These are phyloP conservation scores for Aplocera efformata DNA, from an alignment of 2,888 invertebrate species.

Conservation along the genomic window DNA sequence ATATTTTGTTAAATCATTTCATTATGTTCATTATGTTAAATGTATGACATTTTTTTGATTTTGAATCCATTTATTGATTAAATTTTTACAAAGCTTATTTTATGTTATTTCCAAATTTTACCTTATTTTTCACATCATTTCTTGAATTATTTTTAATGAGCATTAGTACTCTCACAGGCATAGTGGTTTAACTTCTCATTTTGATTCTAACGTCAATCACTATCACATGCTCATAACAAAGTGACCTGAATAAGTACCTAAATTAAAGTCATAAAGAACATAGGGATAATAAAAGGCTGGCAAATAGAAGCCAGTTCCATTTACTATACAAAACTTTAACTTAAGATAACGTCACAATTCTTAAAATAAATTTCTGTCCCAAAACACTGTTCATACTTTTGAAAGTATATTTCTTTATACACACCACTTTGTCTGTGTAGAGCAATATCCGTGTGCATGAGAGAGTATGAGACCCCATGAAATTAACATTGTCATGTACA, in stretches of 20 bases:
- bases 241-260: too few species aligned
- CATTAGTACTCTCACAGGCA: constrained; percentile 39
- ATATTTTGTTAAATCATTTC: constrained; percentile 70
- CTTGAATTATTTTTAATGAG: constrained; percentile 22
- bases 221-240: too few species aligned
- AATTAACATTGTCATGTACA: constrained; percentile 26
- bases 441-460: constrained; percentile 15
- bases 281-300: too few species aligned
- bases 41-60: constrained; percentile 53
- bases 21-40: constrained; percentile 68
- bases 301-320: too few species aligned
- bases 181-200: constrained; percentile 6
- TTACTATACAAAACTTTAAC: too few species aligned
- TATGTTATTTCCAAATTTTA: constrained; percentile 42
- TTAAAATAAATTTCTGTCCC: too few species aligned
- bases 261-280: too few species aligned
- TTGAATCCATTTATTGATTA: constrained; percentile 52
- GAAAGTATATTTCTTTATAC: too few species aligned
- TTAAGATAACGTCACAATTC: too few species aligned
- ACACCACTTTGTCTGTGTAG: constrained; percentile 15
- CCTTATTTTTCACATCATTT: constrained; percentile 33
- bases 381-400: too few species aligned
- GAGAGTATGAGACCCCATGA: constrained; percentile 30
- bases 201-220: too few species aligned
- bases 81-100: constrained; percentile 47